A percentile compares a stretch with the other conserved stretches of the same genome.
These are phyloP conservation scores for Troglohyphantes excavatus DNA, from an alignment of 2,888 invertebrate genomes.

Conservation along the genomic window DNA sequence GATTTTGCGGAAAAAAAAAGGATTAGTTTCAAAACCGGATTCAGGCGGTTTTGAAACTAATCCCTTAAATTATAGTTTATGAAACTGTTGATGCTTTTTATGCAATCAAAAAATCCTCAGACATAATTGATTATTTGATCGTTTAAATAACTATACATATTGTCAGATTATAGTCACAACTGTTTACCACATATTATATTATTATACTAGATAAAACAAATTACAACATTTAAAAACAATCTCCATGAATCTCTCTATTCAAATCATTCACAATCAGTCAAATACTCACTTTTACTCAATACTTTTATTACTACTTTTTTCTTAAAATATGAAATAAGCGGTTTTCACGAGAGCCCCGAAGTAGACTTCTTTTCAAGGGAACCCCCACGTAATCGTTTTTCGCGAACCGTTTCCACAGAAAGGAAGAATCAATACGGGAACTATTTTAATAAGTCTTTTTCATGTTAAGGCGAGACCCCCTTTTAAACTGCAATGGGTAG, in stretches of 20 bases:
- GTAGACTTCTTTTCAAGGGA: conserved; percentile 31
- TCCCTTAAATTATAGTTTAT: too few species aligned
- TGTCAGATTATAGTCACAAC: too few species aligned
- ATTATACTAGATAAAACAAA: too few species aligned
- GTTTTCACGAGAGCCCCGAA: conserved; percentile 2
- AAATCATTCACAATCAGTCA: conserved; percentile 38
- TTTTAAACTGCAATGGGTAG: conserved; percentile 37
- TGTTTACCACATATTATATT: too few species aligned
- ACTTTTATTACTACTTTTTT: not conserved
- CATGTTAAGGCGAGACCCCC: conserved; percentile 11
- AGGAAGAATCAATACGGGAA: conserved; percentile 43
- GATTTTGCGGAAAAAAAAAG: too few species aligned
- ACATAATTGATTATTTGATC: too few species aligned
- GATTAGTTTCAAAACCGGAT: too few species aligned
- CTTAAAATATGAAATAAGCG: conserved; percentile 2
- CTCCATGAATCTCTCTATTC: not conserved
- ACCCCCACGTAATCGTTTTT: conserved; percentile 25
- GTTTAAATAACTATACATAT: too few species aligned
- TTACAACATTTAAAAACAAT: too few species aligned
- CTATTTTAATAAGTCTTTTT: conserved; percentile 53
- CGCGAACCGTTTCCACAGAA: not conserved
- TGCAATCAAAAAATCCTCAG: too few species aligned
- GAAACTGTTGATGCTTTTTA: too few species aligned
- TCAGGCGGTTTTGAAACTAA: too few species aligned
- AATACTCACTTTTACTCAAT: not conserved